These are phyloP conservation scores for Suricata suricatta DNA, from an alignment of 2,113 vertebrate genomes.

Conservation along the genomic window DNA sequence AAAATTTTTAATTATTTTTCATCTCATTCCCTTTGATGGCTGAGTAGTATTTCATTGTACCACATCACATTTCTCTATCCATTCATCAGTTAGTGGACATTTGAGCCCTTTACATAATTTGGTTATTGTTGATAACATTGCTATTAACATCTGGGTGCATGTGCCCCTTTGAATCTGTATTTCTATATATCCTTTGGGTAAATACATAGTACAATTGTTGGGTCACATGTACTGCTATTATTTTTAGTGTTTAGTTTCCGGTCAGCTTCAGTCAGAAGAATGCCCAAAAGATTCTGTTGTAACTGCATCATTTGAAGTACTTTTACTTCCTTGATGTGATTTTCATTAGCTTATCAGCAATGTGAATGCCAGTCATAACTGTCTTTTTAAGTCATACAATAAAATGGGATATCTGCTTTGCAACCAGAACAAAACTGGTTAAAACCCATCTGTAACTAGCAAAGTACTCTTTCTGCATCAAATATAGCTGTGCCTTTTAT, in stretches of 20 bases:
- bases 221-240: too few species aligned
- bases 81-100: too few species aligned
- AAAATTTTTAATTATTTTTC: too few species aligned
- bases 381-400: not conserved
- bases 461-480: not conserved
- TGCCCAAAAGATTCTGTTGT: not conserved
- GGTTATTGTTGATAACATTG: too few species aligned
- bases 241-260: not conserved
- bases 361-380: not conserved
- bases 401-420: not conserved
- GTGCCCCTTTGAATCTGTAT: too few species aligned
- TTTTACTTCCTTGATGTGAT: not conserved
- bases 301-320: not conserved
- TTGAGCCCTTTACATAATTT: too few species aligned
- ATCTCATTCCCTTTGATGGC: too few species aligned
- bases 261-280: not conserved
- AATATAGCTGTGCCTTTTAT: not conserved
- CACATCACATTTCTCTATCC: too few species aligned
- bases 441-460: not conserved
- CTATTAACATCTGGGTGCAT: too few species aligned
- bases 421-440: not conserved
- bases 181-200: too few species aligned
- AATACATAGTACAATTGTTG: too few species aligned
- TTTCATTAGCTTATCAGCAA: not conserved
- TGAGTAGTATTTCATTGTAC: too few species aligned